Conservation (phyloP, 2,888 invertebrate genomes). For the Dascillus cervinus region DNA sequence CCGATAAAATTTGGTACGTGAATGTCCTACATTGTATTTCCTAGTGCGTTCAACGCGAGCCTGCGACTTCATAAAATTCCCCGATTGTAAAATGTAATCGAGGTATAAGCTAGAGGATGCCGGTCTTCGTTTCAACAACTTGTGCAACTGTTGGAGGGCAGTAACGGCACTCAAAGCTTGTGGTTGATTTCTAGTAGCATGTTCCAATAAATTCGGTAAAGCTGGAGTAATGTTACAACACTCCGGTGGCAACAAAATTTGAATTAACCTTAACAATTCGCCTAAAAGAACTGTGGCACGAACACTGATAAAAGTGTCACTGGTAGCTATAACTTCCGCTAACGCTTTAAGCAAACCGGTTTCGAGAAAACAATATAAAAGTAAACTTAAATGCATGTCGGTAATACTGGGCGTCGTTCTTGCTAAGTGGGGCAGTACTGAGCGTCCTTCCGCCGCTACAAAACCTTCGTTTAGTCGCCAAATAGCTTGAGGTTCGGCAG, state of each 20-base stretch:
- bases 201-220: conserved; percentile 71
- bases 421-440: conserved; percentile 78
- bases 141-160: conserved; percentile 70
- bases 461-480: conserved; percentile 92
- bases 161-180: conserved; percentile 78
- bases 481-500: conserved; percentile 71
- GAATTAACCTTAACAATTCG: conserved; percentile 80
- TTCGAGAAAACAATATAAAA: conserved; percentile 84
- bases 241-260: conserved; percentile 78
- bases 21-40: conserved; percentile 24
- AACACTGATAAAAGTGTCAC: conserved; percentile 84
- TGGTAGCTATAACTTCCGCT: conserved; percentile 84
- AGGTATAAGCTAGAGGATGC: conserved; percentile 77
- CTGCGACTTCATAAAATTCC: conserved; percentile 32
- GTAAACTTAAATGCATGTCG: conserved; percentile 82
- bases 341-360: conserved; percentile 80
- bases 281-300: conserved; percentile 84
- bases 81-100: conserved; percentile 61
- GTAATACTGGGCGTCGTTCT: conserved; percentile 81
- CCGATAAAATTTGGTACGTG: conserved; percentile 35
- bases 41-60: conserved; percentile 27
- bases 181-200: conserved; percentile 71
- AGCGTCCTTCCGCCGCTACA: conserved; percentile 85
- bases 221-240: conserved; percentile 77
- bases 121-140: conserved; percentile 70